Conservation (phyloP, 2,888 invertebrate species). For the Eupithecia subfuscata region DNA sequence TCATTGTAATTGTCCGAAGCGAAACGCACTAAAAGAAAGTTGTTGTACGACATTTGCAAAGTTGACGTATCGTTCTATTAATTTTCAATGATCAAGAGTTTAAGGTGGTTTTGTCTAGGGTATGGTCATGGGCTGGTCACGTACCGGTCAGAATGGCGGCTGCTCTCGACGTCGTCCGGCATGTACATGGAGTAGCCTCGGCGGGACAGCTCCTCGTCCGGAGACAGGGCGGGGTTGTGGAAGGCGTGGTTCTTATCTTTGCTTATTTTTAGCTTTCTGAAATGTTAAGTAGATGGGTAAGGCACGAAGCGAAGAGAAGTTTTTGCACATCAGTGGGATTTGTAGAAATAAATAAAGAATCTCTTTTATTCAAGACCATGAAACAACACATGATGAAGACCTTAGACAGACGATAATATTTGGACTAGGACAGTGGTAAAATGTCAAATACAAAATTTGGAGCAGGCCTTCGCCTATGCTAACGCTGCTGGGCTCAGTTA, state of each 20-base stretch:
- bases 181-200: conserved; percentile 85
- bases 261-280: conserved; percentile 72
- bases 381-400: no score
- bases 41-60: no score
- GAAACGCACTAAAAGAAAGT: no score
- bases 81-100: neutral
- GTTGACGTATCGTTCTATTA: no score
- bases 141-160: conserved; percentile 67
- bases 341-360: no score
- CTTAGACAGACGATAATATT: no score
- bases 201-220: conserved; percentile 83
- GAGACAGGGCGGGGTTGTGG: conserved; percentile 81
- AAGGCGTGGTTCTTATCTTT: conserved; percentile 76
- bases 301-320: neutral
- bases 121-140: neutral
- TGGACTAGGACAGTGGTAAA: no score
- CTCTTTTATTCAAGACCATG: no score
- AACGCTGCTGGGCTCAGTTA: no score
- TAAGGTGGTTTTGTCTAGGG: neutral
- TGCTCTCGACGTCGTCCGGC: conserved; percentile 69
- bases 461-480: no score
- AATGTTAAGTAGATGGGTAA: conserved; percentile 34
- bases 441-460: no score
- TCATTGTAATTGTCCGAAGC: no score
- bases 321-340: neutral